Percentiles rank a stretch among this genome's conserved stretches.
Conservation (phyloP, 2,797 vertebrate species). For the Glossophaga mutica region DNA sequence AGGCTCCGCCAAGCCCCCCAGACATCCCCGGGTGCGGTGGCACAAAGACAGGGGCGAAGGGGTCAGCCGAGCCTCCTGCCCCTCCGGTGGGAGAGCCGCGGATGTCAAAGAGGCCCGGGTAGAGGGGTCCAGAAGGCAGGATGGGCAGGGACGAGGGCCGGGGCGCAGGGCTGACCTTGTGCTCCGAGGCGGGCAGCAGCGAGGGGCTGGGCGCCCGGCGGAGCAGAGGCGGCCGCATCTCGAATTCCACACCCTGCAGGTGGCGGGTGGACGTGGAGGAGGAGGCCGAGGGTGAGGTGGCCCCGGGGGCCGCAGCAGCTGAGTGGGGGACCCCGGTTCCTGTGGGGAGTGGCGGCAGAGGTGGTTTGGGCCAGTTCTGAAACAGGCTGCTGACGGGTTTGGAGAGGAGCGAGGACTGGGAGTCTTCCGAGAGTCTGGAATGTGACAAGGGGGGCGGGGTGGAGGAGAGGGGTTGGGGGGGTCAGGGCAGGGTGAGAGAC, state of each 20-base stretch:
- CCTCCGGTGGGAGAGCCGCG: constrained; percentile 87
- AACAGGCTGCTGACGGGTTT: constrained; percentile 84
- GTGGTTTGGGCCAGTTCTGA: constrained; percentile 83
- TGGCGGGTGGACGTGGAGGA: constrained; percentile 83
- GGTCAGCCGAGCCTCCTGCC: constrained; percentile 69
- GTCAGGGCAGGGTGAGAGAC: constrained; percentile 70
- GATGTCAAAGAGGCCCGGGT: constrained; percentile 91
- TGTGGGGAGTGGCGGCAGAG: constrained; percentile 83
- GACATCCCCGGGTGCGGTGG: constrained; percentile 68
- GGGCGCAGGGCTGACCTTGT: constrained; percentile 88
- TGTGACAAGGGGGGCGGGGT: constrained; percentile 81
- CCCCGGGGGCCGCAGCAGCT: constrained; percentile 80
- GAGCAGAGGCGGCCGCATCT: constrained; percentile 79
- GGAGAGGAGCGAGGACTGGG: constrained; percentile 75
- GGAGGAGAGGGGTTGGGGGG: background rate
- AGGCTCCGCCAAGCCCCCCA: constrained; percentile 65
- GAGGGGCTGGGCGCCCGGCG: constrained; percentile 92
- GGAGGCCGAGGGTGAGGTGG: constrained; percentile 83
- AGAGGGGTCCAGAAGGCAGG: constrained; percentile 84
- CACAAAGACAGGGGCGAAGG: constrained; percentile 82
- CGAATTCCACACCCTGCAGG: constrained; percentile 83
- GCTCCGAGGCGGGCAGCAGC: constrained; percentile 88
- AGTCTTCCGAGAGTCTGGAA: constrained; percentile 80
- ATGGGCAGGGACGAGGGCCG: constrained; percentile 89
- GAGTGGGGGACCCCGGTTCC: constrained; percentile 83